A percentile compares a stretch with the other conserved stretches of the same genome.
Conservation (phyloP, 2,113 vertebrate species). For the Fulmarus glacialis region DNA sequence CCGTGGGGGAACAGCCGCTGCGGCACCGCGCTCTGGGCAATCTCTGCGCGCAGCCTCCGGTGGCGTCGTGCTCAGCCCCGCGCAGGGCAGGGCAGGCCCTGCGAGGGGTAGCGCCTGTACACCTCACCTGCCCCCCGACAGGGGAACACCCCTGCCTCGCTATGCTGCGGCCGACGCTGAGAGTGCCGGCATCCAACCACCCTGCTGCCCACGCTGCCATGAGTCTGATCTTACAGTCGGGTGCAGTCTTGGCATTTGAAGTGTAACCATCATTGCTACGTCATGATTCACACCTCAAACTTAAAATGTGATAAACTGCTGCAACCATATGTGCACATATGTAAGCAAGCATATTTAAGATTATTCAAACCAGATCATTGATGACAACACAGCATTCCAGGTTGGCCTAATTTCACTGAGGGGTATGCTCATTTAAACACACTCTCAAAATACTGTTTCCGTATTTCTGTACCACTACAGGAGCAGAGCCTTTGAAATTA, state of each 20-base stretch:
- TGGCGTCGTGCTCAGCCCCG: too few relatives aligned
- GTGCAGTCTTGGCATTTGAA: neutral
- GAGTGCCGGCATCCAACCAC: fast-evolving
- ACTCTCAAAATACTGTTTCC: fast-evolving
- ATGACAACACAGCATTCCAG: fast-evolving
- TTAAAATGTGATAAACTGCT: neutral
- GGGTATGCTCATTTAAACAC: neutral
- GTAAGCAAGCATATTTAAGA: neutral
- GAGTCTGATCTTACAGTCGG: fast-evolving
- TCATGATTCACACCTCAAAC: fast-evolving
- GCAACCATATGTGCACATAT: fast-evolving
- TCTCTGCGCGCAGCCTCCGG: too few relatives aligned
- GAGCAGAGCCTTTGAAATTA: neutral
- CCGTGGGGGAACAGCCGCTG: too few relatives aligned
- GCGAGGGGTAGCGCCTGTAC: fast-evolving
- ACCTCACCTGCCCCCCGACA: fast-evolving
- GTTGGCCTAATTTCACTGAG: neutral
- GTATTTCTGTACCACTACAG: neutral
- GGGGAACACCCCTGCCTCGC: fast-evolving
- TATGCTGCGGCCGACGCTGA: fast-evolving
- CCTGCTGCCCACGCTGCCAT: fast-evolving
- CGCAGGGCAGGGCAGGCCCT: too few relatives aligned
- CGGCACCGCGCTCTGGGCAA: too few relatives aligned
- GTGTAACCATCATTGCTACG: fast-evolving
- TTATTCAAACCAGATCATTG: fast-evolving